A percentile compares a stretch with the other conserved stretches of the same genome.
Evolutionary conservation across 2,797 vertebrate species (phyloP).

Genomic region (Lophius americanus): DNA sequence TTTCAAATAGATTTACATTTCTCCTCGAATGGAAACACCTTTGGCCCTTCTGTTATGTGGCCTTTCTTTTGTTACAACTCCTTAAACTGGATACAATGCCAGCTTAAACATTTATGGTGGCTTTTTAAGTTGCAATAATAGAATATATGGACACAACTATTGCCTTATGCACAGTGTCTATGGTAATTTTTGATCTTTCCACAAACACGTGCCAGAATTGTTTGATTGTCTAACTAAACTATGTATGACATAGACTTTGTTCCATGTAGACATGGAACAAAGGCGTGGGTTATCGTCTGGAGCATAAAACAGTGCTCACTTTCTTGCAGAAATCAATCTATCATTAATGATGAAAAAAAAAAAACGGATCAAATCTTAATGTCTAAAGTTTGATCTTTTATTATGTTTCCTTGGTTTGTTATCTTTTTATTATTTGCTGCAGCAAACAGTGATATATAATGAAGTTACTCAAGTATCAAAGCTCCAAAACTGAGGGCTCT

Average conservation of each 20-base stretch:
- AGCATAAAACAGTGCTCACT: conserved; percentile 31
- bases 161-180: no score
- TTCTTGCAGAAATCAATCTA: conserved; percentile 11
- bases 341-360: not conserved
- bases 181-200: not conserved
- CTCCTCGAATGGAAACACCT: conserved; percentile 15
- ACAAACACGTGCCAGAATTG: not conserved
- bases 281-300: conserved; percentile 5
- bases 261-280: conserved; percentile 10
- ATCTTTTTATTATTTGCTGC: conserved; percentile 33
- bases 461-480: conserved; percentile 29
- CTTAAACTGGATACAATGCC: not conserved
- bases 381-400: conserved; percentile 48
- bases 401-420: conserved; percentile 17
- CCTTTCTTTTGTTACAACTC: not conserved
- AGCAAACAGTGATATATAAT: conserved; percentile 29
- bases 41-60: conserved; percentile 25
- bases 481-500: conserved; percentile 47
- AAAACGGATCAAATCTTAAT: conserved; percentile 26
- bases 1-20: conserved; percentile 28
- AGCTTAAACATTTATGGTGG: rapidly evolving
- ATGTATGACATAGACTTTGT: no score
- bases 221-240: conserved; percentile 6
- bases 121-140: not conserved
- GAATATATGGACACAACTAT: not conserved